Base-by-base conservation (phyloP, 2,888 invertebrate species). In the Encarsia formosa region DNA sequence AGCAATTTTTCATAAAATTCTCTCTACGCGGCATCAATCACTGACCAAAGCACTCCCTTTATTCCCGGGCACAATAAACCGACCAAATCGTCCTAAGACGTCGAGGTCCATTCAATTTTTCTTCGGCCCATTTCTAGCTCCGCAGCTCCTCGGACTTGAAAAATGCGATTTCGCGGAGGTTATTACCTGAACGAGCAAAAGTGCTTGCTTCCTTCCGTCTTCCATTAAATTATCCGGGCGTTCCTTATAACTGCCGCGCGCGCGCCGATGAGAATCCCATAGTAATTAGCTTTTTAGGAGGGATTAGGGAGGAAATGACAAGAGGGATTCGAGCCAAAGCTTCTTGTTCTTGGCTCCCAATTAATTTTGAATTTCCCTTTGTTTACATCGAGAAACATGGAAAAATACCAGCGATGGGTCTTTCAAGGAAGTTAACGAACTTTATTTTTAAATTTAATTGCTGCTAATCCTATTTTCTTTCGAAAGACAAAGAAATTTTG, bases 271-370 rank as follows among this genome's bases (percentile, higher is more conserved):
- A n/a, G 46, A 20, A 51, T 50, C 41, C 41, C 46, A 22, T 51
- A 29, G 46, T 48, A 52, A 52, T 48, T 52, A 48, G 48, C 52
- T 48, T 52, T 45, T 48, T 48, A 48, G 32, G 34, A 34, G 35
- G 46, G 46, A 51, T 51, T 51, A 51, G 46, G 46, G 46, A 37
- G 46, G 41, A 41, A 51, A 39, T 39, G 20, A 37, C 38, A 19
- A 16, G 9, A 9, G 42, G 42, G 24, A 48, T 48, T 43, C 31
- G 19, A 20, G 20, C 22, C 9, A 22, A 34, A 9, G 22, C 22
- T 32, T 23, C 15, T 6, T 32, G 22, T 43, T 19, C 41, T 29
- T 24, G n/a, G 44, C 16, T 23, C 37, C 26, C 20, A 31, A 31
- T 38, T 38, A 46, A 46, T 46, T 39, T 46, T 38, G 38, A 38